phyloP scores from a whole-genome alignment of 2,113 vertebrate species.

The Chaetorhynchus papuensis region DNA sequence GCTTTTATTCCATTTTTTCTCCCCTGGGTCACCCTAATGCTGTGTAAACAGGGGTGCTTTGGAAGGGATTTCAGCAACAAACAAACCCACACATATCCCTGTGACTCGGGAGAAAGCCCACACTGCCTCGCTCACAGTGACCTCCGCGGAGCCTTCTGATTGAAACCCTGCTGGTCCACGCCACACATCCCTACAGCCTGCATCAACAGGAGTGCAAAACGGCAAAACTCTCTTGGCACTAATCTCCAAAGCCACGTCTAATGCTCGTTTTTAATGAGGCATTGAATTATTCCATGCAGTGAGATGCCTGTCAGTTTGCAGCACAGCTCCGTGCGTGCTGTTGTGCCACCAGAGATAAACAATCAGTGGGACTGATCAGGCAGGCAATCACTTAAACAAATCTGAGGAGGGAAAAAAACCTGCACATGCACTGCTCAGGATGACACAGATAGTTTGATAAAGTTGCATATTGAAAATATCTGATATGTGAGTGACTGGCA shows the following conservation, averaged over 20 bases:
- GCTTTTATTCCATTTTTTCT: background rate
- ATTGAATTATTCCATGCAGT: constrained; percentile 48
- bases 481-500: background rate
- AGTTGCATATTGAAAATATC: constrained; percentile 13
- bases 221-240: constrained; percentile 9
- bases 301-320: constrained; percentile 3
- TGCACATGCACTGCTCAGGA: background rate
- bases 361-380: constrained; percentile 50
- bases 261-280: constrained; percentile 49
- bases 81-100: background rate
- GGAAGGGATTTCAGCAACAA: background rate
- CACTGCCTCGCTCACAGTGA: background rate
- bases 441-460: constrained; percentile 29
- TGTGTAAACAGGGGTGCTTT: background rate
- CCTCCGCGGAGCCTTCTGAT: background rate
- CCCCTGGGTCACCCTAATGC: background rate
- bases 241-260: constrained; percentile 32
- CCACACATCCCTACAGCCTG: background rate
- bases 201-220: background rate
- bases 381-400: constrained; percentile 63
- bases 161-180: background rate
- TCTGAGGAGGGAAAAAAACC: background rate
- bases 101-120: background rate
- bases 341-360: constrained; percentile 54
- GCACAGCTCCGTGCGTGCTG: background rate